Conservation (phyloP, 2,888 invertebrate genomes). For the Tenthredo mesomela region DNA sequence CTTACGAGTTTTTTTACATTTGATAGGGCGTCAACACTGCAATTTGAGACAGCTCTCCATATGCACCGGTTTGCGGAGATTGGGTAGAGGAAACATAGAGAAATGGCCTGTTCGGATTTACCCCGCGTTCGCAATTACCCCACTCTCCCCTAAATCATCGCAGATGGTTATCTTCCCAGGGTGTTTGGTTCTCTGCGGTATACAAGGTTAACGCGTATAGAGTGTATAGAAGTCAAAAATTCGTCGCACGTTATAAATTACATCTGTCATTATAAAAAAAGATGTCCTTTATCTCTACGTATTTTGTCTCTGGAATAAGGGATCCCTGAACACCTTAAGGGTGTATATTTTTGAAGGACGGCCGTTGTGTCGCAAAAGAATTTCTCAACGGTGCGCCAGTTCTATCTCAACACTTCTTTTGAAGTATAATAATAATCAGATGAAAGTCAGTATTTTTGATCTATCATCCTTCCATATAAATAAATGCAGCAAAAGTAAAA, state of each 20-base stretch:
- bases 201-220: not conserved
- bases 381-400: not conserved
- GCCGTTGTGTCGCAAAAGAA: not conserved
- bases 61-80: too few species aligned
- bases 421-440: not conserved
- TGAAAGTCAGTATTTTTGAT: not conserved
- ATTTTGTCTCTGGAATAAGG: conserved; percentile 1
- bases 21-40: too few species aligned
- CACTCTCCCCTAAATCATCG: not conserved
- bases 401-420: not conserved
- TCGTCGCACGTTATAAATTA: not conserved
- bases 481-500: not conserved
- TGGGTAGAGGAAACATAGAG: too few species aligned
- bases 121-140: too few species aligned
- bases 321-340: not conserved
- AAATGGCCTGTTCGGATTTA: too few species aligned
- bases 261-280: conserved; percentile 1
- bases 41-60: too few species aligned
- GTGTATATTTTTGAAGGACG: not conserved
- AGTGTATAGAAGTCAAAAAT: not conserved
- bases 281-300: not conserved
- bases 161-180: conserved; percentile 12
- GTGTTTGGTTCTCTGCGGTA: not conserved
- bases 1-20: too few species aligned
- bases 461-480: not conserved